Percentiles rank a stretch among this genome's conserved stretches.
Conservation (phyloP, 1,140 invertebrate genomes). For the Cotesia vestalis region DNA sequence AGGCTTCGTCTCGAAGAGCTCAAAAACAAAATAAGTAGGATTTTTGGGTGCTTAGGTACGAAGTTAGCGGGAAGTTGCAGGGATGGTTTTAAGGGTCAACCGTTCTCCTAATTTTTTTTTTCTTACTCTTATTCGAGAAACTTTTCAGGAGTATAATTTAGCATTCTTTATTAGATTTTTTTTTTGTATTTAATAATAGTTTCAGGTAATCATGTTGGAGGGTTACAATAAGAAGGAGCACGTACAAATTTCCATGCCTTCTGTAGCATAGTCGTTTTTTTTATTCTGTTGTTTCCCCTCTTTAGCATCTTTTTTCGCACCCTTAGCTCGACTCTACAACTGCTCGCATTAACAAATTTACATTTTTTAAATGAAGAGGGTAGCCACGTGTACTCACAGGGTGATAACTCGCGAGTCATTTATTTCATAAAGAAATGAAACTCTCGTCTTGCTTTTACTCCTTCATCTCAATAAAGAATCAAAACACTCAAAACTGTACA, state of each 20-base stretch:
- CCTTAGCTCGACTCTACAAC: slow-evolving; percentile 32
- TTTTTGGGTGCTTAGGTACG: no score
- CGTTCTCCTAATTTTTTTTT: neutral
- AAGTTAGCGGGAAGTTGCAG: no score
- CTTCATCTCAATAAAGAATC: slow-evolving; percentile 64
- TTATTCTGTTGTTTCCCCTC: slow-evolving; percentile 31
- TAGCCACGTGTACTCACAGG: slow-evolving; percentile 46
- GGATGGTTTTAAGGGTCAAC: no score
- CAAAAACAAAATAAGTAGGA: no score
- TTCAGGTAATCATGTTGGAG: slow-evolving; percentile 56
- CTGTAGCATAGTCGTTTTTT: slow-evolving; percentile 24
- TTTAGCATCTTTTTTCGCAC: slow-evolving; percentile 33
- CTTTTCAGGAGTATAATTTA: slow-evolving; percentile 61
- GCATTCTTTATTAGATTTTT: slow-evolving; percentile 68
- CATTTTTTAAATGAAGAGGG: slow-evolving; percentile 66
- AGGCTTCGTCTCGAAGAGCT: no score
- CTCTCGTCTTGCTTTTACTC: slow-evolving; percentile 45
- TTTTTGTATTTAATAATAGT: slow-evolving; percentile 66
- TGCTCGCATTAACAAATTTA: slow-evolving; percentile 67
- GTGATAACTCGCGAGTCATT: slow-evolving; percentile 66
- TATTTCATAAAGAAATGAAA: slow-evolving; percentile 63
- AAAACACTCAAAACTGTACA: slow-evolving; percentile 39
- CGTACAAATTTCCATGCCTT: slow-evolving; percentile 55
- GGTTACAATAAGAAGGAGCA: slow-evolving; percentile 19
- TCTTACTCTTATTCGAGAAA: slow-evolving; percentile 46